Conservation (phyloP, 2,797 vertebrate genomes). For the Sparus aurata region DNA sequence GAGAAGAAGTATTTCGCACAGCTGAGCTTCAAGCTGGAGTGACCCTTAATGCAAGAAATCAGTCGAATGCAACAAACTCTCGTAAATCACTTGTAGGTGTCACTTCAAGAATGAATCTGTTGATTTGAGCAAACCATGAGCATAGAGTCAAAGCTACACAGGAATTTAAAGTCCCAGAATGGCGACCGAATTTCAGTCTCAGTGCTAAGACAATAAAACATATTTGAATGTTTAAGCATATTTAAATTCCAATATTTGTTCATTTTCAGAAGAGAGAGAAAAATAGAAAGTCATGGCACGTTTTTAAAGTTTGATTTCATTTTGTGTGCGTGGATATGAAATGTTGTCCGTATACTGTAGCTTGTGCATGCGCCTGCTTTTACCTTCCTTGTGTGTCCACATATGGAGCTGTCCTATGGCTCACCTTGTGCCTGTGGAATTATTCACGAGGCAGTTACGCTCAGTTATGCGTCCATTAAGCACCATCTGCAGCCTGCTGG, state of each 20-base stretch:
- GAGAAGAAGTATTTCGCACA: neutral
- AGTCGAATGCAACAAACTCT: too few relatives aligned
- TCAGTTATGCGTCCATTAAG: constrained; percentile 75
- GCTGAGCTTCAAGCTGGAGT: neutral
- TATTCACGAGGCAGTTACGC: constrained; percentile 76
- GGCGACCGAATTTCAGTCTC: too few relatives aligned
- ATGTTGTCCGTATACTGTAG: neutral
- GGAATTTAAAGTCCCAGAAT: neutral
- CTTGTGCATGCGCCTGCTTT: neutral
- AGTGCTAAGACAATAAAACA: too few relatives aligned
- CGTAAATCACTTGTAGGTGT: neutral
- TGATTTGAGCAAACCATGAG: too few relatives aligned
- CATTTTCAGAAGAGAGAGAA: neutral
- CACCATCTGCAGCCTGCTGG: constrained; percentile 69
- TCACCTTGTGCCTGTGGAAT: constrained; percentile 73
- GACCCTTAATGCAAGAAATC: neutral
- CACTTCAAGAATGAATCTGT: neutral
- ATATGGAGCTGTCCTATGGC: constrained; percentile 61
- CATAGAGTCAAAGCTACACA: too few relatives aligned
- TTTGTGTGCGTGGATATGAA: neutral
- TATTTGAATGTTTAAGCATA: neutral
- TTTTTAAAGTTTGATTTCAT: neutral
- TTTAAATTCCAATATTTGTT: neutral
- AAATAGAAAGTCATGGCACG: neutral
- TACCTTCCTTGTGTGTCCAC: constrained; percentile 28